phyloP scores from a whole-genome alignment of 1,140 invertebrate species.

The Ditylenchus dipsaci region DNA sequence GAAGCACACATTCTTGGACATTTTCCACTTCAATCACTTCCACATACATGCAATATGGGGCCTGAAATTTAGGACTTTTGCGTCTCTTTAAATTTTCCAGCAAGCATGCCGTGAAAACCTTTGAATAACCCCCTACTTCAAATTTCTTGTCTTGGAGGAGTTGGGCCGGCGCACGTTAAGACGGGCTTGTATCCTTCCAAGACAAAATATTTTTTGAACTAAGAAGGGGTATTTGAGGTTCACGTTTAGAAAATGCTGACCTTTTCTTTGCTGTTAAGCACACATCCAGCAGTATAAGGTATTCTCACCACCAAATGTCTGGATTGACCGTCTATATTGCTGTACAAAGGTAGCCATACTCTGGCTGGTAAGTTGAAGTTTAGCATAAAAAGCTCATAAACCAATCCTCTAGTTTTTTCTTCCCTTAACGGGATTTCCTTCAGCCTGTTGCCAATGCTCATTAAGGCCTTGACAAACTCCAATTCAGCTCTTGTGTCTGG shows the following conservation, averaged over 20 bases:
- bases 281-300: conserved; percentile 86
- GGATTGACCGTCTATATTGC: conserved; percentile 53
- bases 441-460: conserved; percentile 82
- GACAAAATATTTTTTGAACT: too few species aligned
- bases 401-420: conserved; percentile 79
- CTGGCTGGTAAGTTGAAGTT: conserved; percentile 93
- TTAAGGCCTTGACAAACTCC: conserved; percentile 77
- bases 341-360: conserved; percentile 86
- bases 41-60: conserved; percentile 94
- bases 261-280: conserved; percentile 98
- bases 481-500: conserved; percentile 69
- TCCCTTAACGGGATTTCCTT: conserved; percentile 87
- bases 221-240: too few species aligned
- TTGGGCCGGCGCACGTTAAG: too few species aligned
- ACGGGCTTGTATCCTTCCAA: too few species aligned
- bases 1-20: background rate
- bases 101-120: too few species aligned
- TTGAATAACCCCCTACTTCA: too few species aligned
- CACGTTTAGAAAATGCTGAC: conserved; percentile 62
- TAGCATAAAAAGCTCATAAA: conserved; percentile 82
- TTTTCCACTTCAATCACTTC: conserved; percentile 79
- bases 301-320: conserved; percentile 80
- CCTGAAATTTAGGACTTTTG: conserved; percentile 59
- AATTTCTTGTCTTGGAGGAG: too few species aligned
- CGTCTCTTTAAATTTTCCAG: too few species aligned